Evolutionary conservation across 92 coral and sea anemone genomes (phyloP), one percentile per base, ranked within the genome.

Genomic region (Pocillopora grandis): DNA sequence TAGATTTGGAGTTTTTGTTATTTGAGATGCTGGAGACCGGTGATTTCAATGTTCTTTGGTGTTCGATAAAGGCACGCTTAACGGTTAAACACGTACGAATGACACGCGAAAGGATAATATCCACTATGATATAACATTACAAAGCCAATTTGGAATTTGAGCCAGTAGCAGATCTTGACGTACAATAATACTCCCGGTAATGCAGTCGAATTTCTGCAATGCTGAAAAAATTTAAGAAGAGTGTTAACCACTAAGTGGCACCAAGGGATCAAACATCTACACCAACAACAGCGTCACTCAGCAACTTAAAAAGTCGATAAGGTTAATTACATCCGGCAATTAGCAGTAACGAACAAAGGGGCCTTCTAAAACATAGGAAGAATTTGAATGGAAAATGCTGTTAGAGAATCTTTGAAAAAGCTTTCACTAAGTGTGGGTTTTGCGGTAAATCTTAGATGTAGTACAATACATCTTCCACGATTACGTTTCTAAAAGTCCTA

Each of bases 51-150:
- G 76, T 11, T 68, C 14, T 66, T 21, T 23, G 33, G 20, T 79
- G 36, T 31, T 66, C 19, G 69, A 68, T 16, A 13, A 52, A 7
- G 70, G 76, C 77, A 80, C 83, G 83, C 83, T 79, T 79, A 72
- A 66, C 36, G 37, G 21, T 62, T 42, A 5, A 23, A 80, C 16
- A 80, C 66, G 75, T 66, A 68, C 33, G 52, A 3, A 42, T 42
- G 52, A 42, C 52, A 42, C 52, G 52, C 52, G 52, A 42, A 42
- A 42, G 52, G 8, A 42, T 42, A 42, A 42, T 42, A 42, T 7
- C 52, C 52, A 3, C 52, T 42, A 42, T 42, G 52, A 42, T 42
- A 42, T 7, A 42, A 42, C 52, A 42, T 42, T 42, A 42, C 52
- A 42, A 42, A 3, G 8, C 52, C 52, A 42, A 42, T 42, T 42